Base-by-base conservation (phyloP, 2,113 vertebrate species). In the Poecile atricapillus region DNA sequence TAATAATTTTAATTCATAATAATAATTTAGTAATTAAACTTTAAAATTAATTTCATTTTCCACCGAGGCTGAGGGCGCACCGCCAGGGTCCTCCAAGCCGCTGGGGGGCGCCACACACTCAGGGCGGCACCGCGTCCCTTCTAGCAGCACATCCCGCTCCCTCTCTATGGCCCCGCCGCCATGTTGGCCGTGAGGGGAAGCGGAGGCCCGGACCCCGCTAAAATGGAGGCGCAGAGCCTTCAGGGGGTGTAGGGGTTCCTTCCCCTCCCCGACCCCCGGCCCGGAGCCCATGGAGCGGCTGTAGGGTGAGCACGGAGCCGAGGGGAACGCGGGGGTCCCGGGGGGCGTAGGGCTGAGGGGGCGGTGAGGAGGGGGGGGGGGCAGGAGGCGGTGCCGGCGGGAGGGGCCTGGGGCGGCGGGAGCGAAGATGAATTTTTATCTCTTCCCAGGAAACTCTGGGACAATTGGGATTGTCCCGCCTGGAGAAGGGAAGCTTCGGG, bases 101-200 rank as follows among this genome's bases (percentile, higher is more conserved):
- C 62, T 5, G 0, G 49, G 19, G 8, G 16, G 13, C 55, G 60
- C 65, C 35, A 10, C 3, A 2, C 1, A 2, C 3, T 2, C 14
- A 0, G 4, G 18, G 10, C 4, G 1, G 0, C 27, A 0, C 5
- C 15, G 0, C 9, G 8, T 15, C 73, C 76, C 11, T 19, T 84
- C 92, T 58, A 33, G 55, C 63, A 25, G 12, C 84, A 1, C 64
- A 3, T 1, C 13, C 52, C 27, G 3, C 33, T 22, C 39, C 39
- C 39, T 0, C 74, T 70, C 64, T 1, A 4, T 28, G 64, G 3
- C 28, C 9, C 7, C 50, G 83, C 73, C 14, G 90, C 97, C 97
- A 97, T 96, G 91, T 96, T 96, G 86, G 23, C 76, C 35, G 33
- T 3, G 43, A 53, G 62, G 83, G 82, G 95, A 95, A 96, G 80